phyloP scores from a whole-genome alignment of 2,797 vertebrate genomes.

The Lagorchestes hirsutus region DNA sequence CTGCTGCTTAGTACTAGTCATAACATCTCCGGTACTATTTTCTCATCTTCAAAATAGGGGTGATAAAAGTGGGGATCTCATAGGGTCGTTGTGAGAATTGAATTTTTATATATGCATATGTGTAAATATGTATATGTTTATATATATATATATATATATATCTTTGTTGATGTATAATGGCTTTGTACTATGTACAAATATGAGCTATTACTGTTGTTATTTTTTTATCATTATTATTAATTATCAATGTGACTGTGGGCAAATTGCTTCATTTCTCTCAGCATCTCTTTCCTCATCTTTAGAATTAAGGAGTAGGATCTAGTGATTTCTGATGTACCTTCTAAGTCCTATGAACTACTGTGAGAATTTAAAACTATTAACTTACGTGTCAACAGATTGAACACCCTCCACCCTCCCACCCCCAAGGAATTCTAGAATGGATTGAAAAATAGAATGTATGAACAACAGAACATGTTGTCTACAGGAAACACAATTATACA shows the following conservation, averaged over 20 bases:
- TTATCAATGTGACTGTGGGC: not conserved
- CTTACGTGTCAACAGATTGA: not conserved
- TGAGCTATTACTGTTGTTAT: not conserved
- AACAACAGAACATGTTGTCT: not conserved
- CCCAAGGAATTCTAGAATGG: not conserved
- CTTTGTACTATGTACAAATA: not conserved
- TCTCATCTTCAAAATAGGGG: not conserved
- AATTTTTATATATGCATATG: not conserved
- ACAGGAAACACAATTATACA: not conserved
- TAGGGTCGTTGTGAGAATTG: not conserved
- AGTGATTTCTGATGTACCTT: not conserved
- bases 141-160: not conserved
- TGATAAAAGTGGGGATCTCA: not conserved
- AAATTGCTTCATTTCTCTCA: not conserved
- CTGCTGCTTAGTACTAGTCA: not conserved
- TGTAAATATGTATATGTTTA: too few relatives aligned
- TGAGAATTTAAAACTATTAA: not conserved
- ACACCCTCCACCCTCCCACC: not conserved
- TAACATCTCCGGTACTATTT: not conserved
- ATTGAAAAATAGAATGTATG: not conserved
- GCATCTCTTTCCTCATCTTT: not conserved
- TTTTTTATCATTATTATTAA: not conserved
- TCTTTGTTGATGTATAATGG: too few relatives aligned
- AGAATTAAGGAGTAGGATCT: not conserved
- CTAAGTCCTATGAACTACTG: not conserved